phyloP scores from a whole-genome alignment of 2,888 invertebrate species.

The Entomobrya multifasciata region DNA sequence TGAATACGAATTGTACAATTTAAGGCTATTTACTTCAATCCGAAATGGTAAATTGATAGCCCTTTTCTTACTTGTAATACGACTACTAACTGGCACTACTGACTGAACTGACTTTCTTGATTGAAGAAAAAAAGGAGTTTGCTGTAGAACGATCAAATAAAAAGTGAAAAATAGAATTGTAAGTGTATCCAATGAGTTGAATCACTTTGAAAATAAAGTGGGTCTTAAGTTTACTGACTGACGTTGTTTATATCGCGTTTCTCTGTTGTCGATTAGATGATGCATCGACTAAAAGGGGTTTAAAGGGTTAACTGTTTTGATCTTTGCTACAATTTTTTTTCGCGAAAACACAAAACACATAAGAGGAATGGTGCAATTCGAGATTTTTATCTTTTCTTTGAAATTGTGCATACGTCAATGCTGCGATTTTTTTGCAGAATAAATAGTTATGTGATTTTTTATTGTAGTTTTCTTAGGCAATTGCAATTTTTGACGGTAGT shows the following conservation, averaged over 20 bases:
- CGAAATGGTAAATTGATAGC: conserved; percentile 2
- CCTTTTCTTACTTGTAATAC: not conserved
- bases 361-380: too few species aligned
- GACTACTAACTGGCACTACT: not conserved
- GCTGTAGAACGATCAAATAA: not conserved
- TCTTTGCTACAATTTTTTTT: too few species aligned
- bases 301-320: too few species aligned
- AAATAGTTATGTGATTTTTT: too few species aligned
- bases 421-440: too few species aligned
- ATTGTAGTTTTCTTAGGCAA: too few species aligned
- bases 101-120: too few species aligned
- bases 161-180: conserved; percentile 31
- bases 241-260: not conserved
- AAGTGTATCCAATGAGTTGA: conserved; percentile 14
- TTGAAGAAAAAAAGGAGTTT: not conserved
- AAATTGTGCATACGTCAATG: too few species aligned
- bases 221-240: not conserved
- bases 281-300: conserved; percentile 5
- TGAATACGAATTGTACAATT: not conserved
- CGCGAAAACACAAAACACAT: too few species aligned
- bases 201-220: not conserved
- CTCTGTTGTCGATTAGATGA: not conserved
- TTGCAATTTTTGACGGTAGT: too few species aligned
- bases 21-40: not conserved
- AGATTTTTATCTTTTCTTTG: too few species aligned